phyloP scores from a whole-genome alignment of 2,888 invertebrate species.

The Congeria kusceri region DNA sequence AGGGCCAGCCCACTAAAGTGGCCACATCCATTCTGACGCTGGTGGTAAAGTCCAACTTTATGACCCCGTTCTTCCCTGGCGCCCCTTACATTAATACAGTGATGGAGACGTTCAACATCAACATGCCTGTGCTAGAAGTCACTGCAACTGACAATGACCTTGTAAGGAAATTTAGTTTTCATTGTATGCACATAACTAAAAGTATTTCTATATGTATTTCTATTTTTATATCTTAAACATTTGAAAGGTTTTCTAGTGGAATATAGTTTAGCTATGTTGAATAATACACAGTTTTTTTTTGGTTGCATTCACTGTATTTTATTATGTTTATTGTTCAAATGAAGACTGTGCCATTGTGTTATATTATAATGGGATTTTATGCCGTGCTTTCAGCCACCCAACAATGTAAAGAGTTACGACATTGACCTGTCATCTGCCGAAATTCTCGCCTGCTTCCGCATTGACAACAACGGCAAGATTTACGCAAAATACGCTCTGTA shows the following conservation, averaged over 20 bases:
- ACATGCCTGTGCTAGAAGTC: slow-evolving; percentile 63
- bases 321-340: too few relatives aligned
- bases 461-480: slow-evolving; percentile 71
- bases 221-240: too few relatives aligned
- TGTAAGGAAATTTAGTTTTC: slow-evolving; percentile 52
- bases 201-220: too few relatives aligned
- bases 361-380: too few relatives aligned
- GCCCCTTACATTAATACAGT: slow-evolving; percentile 59
- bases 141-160: slow-evolving; percentile 71
- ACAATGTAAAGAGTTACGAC: slow-evolving; percentile 74
- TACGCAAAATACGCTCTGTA: slow-evolving; percentile 67
- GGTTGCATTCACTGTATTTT: too few relatives aligned
- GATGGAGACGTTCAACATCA: slow-evolving; percentile 72
- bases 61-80: slow-evolving; percentile 64
- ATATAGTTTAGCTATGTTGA: too few relatives aligned
- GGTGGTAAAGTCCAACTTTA: slow-evolving; percentile 74
- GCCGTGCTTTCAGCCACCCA: slow-evolving; percentile 74
- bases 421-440: slow-evolving; percentile 47
- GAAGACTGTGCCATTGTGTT: too few relatives aligned
- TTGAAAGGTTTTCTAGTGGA: too few relatives aligned
- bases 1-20: slow-evolving; percentile 69
- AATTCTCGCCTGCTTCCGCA: slow-evolving; percentile 62
- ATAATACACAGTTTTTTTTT: too few relatives aligned
- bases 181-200: background rate
- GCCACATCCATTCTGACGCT: slow-evolving; percentile 63